Evolutionary conservation across 2,113 vertebrate species (phyloP).

Genomic region (Nothobranchius furzeri): DNA sequence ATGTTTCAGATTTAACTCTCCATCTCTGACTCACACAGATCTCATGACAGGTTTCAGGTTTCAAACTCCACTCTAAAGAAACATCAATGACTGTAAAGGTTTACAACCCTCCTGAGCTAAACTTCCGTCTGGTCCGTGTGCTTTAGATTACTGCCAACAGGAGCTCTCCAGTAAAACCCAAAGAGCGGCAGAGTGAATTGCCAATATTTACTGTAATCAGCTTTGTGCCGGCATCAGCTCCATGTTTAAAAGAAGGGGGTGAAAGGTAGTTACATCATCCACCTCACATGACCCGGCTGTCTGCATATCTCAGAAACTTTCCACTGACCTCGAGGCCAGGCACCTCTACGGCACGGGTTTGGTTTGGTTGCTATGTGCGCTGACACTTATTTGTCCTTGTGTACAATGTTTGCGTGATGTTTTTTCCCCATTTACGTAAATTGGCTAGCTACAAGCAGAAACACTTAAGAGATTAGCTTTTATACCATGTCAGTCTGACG

Average conservation of each 20-base stretch:
- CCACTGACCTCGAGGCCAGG: conserved; percentile 54
- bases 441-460: neutral
- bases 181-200: neutral
- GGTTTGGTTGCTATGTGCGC: conserved; percentile 1
- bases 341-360: conserved; percentile 17
- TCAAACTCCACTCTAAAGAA: no score
- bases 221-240: neutral
- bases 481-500: neutral
- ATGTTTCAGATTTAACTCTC: no score
- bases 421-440: neutral
- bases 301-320: conserved; percentile 54
- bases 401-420: neutral
- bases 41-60: no score
- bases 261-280: conserved; percentile 26
- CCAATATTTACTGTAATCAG: neutral
- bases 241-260: neutral
- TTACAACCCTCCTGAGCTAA: no score
- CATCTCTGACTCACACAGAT: no score
- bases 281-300: conserved; percentile 52
- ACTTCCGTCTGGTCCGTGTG: no score
- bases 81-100: no score
- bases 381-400: neutral
- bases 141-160: no score
- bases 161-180: no score
- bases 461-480: neutral